phyloP scores from a whole-genome alignment of 2,113 vertebrate species.

The Falco punctatus region DNA sequence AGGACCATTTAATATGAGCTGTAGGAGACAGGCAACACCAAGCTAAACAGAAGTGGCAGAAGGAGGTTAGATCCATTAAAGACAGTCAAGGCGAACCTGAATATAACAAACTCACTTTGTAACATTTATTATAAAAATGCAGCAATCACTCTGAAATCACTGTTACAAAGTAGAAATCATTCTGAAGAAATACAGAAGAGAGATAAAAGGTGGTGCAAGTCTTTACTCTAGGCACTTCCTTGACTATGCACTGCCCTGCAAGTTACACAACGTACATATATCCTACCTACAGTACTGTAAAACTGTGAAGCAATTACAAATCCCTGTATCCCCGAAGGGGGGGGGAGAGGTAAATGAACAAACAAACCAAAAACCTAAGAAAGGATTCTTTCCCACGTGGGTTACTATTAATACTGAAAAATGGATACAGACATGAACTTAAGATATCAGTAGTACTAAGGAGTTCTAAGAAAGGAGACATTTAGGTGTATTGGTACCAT shows the following conservation, averaged over 20 bases:
- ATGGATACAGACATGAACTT: neutral
- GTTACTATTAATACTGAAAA: neutral
- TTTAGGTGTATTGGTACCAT: neutral
- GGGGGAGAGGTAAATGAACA: too few species aligned
- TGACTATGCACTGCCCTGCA: accelerated
- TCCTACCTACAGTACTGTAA: neutral
- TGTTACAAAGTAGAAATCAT: neutral
- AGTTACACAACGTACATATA: too few species aligned
- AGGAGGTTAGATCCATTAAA: neutral
- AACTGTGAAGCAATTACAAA: neutral
- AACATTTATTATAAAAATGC: neutral
- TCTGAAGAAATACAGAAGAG: neutral
- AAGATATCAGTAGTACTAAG: neutral
- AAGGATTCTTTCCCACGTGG: neutral
- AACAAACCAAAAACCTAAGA: neutral
- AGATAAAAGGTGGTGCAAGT: neutral
- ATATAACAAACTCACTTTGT: neutral
- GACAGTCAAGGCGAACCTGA: neutral
- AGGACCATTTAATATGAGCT: neutral
- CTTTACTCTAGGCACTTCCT: neutral
- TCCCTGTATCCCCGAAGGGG: accelerated
- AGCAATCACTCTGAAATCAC: neutral
- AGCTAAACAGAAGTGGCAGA: neutral
- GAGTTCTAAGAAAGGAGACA: neutral
- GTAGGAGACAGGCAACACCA: neutral